Evolutionary conservation across 2,888 invertebrate species (phyloP).

Genomic region (Eupsilia transversa): DNA sequence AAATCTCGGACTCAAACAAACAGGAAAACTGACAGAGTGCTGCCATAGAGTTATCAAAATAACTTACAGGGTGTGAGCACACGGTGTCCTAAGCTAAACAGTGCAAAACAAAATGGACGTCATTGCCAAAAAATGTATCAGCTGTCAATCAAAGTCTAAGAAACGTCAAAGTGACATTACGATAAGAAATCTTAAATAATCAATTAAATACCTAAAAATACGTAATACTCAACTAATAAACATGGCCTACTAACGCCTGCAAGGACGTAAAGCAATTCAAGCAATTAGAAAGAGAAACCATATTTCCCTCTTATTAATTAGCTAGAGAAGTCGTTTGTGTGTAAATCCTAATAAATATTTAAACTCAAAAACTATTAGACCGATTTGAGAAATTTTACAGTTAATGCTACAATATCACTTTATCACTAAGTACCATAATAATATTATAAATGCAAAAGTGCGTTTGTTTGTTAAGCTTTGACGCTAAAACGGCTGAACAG

Average conservation of each 20-base stretch:
- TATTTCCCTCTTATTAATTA: conserved; percentile 27
- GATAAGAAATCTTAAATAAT: conserved; percentile 31
- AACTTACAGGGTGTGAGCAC: neutral
- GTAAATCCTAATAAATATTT: neutral
- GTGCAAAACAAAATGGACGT: neutral
- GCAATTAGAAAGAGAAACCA: neutral
- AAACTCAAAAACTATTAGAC: too few species aligned
- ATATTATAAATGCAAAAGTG: too few species aligned
- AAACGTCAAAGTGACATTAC: conserved; percentile 18
- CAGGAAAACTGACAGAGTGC: conserved; percentile 19
- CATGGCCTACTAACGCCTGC: conserved; percentile 3
- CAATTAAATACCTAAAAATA: conserved; percentile 14
- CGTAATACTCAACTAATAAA: neutral
- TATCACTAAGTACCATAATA: too few species aligned
- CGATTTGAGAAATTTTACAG: too few species aligned
- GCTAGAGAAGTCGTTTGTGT: conserved; percentile 10
- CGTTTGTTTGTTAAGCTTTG: too few species aligned
- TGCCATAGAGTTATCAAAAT: neutral
- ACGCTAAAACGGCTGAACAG: too few species aligned
- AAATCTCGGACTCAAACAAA: neutral
- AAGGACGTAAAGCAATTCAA: neutral
- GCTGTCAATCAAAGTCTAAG: conserved; percentile 7
- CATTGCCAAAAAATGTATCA: conserved; percentile 12
- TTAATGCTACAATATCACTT: too few species aligned
- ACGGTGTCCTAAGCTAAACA: too few species aligned